phyloP scores from a whole-genome alignment of 2,113 vertebrate species.

The Petromus typicus region DNA sequence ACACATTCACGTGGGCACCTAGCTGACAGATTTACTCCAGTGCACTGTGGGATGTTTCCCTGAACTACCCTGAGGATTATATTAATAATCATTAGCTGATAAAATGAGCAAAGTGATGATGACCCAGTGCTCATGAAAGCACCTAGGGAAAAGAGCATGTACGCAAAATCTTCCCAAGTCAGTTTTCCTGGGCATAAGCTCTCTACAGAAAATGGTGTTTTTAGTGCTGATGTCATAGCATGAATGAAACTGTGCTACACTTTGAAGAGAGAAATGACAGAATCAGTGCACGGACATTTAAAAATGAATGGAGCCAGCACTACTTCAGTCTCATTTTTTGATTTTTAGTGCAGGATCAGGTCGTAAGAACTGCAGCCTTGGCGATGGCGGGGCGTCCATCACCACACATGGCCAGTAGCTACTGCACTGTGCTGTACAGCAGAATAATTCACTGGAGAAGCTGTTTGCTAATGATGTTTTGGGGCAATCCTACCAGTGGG shows the following conservation, averaged over 20 bases:
- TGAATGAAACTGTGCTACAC: conserved; percentile 19
- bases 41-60: background rate
- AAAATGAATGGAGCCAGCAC: background rate
- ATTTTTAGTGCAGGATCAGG: background rate
- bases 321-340: conserved; percentile 32
- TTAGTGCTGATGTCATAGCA: conserved; percentile 23
- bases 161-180: background rate
- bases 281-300: conserved; percentile 36
- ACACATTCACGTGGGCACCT: fast-evolving
- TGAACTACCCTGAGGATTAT: background rate
- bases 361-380: conserved; percentile 22
- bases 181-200: background rate
- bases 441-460: conserved; percentile 18
- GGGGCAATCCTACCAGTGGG: background rate
- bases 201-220: background rate
- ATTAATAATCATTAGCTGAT: background rate
- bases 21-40: background rate
- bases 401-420: background rate
- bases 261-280: conserved; percentile 25
- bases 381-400: background rate
- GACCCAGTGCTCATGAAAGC: background rate
- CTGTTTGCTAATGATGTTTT: background rate
- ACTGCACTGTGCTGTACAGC: background rate
- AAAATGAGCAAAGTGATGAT: background rate
- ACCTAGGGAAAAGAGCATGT: background rate